phyloP scores from a whole-genome alignment of 2,113 vertebrate genomes.

The Salvelinus fontinalis region DNA sequence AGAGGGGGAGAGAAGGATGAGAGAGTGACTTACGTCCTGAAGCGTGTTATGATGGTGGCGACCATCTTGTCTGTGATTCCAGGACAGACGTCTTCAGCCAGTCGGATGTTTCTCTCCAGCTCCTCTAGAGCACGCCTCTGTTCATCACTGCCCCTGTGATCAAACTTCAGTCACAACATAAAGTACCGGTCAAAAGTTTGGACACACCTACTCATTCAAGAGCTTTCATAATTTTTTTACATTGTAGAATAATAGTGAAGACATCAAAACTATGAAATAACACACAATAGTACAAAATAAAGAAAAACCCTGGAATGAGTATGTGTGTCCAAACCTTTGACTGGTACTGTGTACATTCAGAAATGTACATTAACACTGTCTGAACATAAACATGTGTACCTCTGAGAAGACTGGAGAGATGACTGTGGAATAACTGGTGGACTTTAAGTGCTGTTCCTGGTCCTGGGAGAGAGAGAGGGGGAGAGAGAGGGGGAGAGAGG shows the following conservation, averaged over 20 bases:
- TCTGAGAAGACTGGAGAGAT: conserved; percentile 91
- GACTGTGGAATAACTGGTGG: conserved; percentile 85
- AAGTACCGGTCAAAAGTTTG: too few species aligned
- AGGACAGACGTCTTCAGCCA: conserved; percentile 88
- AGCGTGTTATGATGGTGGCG: conserved; percentile 90
- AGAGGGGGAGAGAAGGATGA: neutral
- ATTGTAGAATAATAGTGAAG: too few species aligned
- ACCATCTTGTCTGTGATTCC: conserved; percentile 97
- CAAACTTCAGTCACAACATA: conserved; percentile 84
- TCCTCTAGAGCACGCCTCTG: conserved; percentile 88
- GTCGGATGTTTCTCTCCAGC: conserved; percentile 89
- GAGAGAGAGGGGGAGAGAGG: neutral
- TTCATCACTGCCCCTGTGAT: conserved; percentile 84
- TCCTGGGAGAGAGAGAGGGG: conserved; percentile 59
- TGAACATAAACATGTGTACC: conserved; percentile 61
- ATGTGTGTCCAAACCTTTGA: too few species aligned
- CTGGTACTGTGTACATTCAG: neutral
- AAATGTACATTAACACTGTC: neutral
- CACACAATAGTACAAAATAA: too few species aligned
- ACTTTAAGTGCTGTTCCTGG: conserved; percentile 84
- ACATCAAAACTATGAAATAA: too few species aligned
- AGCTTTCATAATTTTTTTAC: too few species aligned
- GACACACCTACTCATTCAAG: too few species aligned
- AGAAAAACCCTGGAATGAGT: too few species aligned
- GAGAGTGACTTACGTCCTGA: conserved; percentile 66